Conservation (phyloP, 35 echinoderm and acorn worm species). For the Hemicentrotus pulcherrimus region DNA sequence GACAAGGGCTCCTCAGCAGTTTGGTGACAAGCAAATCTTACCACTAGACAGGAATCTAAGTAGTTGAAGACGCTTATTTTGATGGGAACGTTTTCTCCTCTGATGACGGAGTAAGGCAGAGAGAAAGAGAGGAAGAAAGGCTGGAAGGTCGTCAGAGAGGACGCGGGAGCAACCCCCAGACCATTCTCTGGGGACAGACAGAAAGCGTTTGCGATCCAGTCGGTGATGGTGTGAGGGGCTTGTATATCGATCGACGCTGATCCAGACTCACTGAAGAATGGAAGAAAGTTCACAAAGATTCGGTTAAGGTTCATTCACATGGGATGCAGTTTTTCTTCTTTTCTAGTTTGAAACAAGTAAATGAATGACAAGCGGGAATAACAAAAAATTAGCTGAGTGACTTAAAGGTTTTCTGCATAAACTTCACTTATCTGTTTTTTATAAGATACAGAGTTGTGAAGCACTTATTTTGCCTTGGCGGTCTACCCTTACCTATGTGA, state of each 20-base stretch:
- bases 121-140: conserved; percentile 78
- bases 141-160: conserved; percentile 64
- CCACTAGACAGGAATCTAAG: conserved; percentile 71
- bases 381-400: too few species aligned
- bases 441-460: too few species aligned
- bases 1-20: too few species aligned
- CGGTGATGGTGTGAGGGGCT: conserved; percentile 66
- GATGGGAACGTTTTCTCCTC: conserved; percentile 73
- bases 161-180: conserved; percentile 58
- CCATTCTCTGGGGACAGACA: conserved; percentile 60
- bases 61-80: conserved; percentile 80
- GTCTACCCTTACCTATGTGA: too few species aligned
- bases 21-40: conserved; percentile 18
- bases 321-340: too few species aligned
- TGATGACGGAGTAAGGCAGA: conserved; percentile 82
- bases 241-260: background rate
- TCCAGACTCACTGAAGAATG: background rate
- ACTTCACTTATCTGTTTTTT: too few species aligned
- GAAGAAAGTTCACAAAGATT: background rate
- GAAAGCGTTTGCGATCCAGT: conserved; percentile 75
- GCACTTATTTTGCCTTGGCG: too few species aligned
- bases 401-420: too few species aligned
- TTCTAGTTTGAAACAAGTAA: too few species aligned
- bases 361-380: too few species aligned
- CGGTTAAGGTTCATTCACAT: background rate